phyloP scores from a whole-genome alignment of 2,113 vertebrate genomes.

The Camelus bactrianus region DNA sequence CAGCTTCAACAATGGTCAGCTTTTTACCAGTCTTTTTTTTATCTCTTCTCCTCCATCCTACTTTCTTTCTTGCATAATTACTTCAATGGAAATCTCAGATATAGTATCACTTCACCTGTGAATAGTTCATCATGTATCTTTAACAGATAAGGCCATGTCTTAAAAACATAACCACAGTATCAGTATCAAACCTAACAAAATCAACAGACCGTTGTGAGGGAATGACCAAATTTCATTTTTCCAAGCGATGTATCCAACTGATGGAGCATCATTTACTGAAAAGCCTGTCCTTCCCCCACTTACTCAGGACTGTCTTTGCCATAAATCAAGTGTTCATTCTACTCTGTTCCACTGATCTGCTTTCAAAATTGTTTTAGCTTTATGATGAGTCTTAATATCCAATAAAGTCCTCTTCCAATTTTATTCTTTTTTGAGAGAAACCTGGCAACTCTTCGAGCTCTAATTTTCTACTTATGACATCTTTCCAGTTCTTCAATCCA shows the following conservation, averaged over 20 bases:
- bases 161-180: neutral
- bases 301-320: neutral
- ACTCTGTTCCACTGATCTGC: neutral
- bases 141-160: neutral
- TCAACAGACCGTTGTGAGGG: neutral
- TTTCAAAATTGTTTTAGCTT: neutral
- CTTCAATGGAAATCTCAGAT: neutral
- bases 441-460: neutral
- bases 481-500: neutral
- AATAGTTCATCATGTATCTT: neutral
- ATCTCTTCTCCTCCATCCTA: neutral
- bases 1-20: neutral
- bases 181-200: neutral
- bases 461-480: neutral
- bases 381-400: neutral
- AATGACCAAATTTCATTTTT: neutral
- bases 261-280: neutral
- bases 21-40: neutral
- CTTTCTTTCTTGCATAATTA: neutral
- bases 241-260: accelerated
- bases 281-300: neutral
- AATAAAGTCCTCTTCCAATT: neutral
- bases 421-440: neutral
- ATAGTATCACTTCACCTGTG: neutral
- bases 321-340: neutral